Evolutionary conservation across 2,797 vertebrate genomes (phyloP).

Genomic region (Silurus lanzhouensis): DNA sequence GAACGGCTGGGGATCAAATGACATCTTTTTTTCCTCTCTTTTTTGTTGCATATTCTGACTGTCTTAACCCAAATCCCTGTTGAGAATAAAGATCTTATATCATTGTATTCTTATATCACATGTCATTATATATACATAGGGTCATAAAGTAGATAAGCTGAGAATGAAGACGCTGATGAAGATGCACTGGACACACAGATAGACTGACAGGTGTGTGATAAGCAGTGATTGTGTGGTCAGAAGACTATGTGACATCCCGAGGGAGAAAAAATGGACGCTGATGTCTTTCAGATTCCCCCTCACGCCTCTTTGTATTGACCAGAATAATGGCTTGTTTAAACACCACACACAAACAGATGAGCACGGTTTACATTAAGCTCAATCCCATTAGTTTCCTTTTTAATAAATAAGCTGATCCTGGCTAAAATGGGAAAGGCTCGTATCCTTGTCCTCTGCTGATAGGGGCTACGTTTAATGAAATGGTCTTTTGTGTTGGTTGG

Average conservation of each 20-base stretch:
- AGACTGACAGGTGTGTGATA: conserved; percentile 42
- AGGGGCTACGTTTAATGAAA: conserved; percentile 58
- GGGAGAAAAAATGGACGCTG: conserved; percentile 41
- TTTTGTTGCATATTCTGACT: conserved; percentile 17
- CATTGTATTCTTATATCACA: too few relatives aligned
- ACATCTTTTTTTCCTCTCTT: conserved; percentile 14
- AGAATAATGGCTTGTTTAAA: conserved; percentile 56
- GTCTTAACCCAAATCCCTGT: conserved; percentile 12
- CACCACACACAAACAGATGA: conserved; percentile 53
- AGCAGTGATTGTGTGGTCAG: conserved; percentile 37
- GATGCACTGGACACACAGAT: conserved; percentile 20
- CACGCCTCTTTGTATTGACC: conserved; percentile 45
- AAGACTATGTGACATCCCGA: conserved; percentile 27
- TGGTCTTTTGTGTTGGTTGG: conserved; percentile 59
- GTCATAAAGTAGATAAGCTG: conserved; percentile 34
- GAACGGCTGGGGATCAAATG: conserved; percentile 44
- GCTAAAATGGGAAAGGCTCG: conserved; percentile 10
- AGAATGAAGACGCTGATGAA: conserved; percentile 28
- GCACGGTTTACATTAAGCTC: conserved; percentile 56
- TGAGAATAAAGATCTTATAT: conserved; percentile 23
- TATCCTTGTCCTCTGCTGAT: conserved; percentile 54
- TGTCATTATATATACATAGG: conserved; percentile 13
- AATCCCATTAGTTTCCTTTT: conserved; percentile 59
- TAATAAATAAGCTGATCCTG: conserved; percentile 57
- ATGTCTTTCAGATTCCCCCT: conserved; percentile 36